These are phyloP conservation scores for Carabus problematicus DNA, from an alignment of 2,888 invertebrate species.

Conservation along the genomic window DNA sequence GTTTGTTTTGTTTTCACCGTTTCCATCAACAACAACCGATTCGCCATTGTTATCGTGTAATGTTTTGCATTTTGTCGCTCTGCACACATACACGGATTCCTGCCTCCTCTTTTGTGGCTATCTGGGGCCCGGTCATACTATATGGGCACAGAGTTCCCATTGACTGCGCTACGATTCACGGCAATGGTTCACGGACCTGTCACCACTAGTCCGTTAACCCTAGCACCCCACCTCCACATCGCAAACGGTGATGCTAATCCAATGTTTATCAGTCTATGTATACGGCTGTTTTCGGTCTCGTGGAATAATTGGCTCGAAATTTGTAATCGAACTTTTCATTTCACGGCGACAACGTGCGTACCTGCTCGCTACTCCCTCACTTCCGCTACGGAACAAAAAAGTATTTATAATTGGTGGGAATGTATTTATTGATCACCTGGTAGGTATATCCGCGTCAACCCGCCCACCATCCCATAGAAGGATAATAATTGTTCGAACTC, in stretches of 20 bases:
- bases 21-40: constrained; percentile 34
- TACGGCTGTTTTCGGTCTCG: background rate
- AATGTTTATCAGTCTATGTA: background rate
- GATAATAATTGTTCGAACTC: no score
- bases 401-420: background rate
- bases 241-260: background rate
- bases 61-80: constrained; percentile 22
- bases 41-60: constrained; percentile 34
- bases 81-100: background rate
- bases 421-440: constrained; percentile 6
- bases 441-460: background rate
- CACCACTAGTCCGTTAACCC: no score
- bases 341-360: background rate
- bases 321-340: background rate
- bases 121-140: no score
- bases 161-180: no score
- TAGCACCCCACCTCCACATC: background rate
- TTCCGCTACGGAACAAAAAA: background rate
- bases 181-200: no score
- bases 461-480: no score
- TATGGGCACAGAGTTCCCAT: no score
- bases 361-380: no score
- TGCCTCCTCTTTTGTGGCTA: no score
- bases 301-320: constrained; percentile 1
- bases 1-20: constrained; percentile 39